Evolutionary conservation across 2,113 vertebrate species (phyloP), one percentile per base, ranked within the genome.

Genomic region (Phoxinus phoxinus): DNA sequence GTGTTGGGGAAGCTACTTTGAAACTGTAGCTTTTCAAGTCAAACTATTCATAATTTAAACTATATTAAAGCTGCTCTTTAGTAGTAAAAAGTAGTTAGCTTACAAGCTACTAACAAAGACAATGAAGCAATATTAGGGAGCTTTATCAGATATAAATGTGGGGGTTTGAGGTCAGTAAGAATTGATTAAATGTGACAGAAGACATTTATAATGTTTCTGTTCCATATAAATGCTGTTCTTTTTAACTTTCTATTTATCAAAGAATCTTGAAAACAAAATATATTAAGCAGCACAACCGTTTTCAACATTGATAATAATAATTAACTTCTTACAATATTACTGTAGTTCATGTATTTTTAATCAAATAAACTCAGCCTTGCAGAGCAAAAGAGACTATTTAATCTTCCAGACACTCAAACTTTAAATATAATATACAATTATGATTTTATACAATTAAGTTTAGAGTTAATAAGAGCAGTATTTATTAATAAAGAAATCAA

Each of bases 1-100:
- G n/a, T 74, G 41, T 77, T 51, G 48, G 9, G 21, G 35, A 53
- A 35, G 27, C 74, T 77, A 77, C 41, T 74, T 53, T 53, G 48
- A 51, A 76, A 53, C 46, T 51, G 41, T 30, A 75, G 73, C n/a
- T 76, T 48, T 25, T 53, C 48, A 53, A 53, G 51, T 53, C 48
- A 21, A 53, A 30, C 17, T 32, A 77, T 25, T 75, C 41, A 75
- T 75, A 30, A 51, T 30, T 27, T 17, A 51, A 75, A 51, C 19
- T 27, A 21, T 32, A 51, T 37, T 72, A 44, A 72, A 72, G 32
- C 32, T 72, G 37, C 37, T 72, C 32, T 44, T 72, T 72, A 72
- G 19, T 48, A 56, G 53, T 23, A 41, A 44, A 41, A 21, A 5
- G 35, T 6, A 71, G 30, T 19, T 27, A 63, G 25, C 25, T 63